A percentile compares a stretch with the other conserved stretches of the same genome.
These are phyloP conservation scores for Muntiacus muntjak DNA, from an alignment of 2,113 vertebrate species.

Conservation along the genomic window DNA sequence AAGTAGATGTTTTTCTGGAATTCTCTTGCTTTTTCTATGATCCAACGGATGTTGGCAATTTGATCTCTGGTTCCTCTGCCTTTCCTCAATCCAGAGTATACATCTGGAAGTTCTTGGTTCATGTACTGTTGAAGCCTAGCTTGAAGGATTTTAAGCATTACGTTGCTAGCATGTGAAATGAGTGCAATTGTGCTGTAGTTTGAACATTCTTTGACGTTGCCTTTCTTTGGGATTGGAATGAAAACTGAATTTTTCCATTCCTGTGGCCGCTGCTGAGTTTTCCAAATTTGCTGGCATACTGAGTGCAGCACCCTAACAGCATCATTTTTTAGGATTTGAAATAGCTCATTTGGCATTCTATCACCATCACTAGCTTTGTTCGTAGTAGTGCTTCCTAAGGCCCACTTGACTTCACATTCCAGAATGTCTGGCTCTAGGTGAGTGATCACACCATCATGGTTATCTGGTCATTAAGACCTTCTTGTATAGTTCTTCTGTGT, in stretches of 20 bases:
- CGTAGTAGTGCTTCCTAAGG: background rate
- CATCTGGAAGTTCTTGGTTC: background rate
- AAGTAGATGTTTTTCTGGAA: background rate
- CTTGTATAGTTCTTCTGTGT: background rate
- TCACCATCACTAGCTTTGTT: background rate
- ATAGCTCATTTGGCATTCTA: background rate
- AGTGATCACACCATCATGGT: background rate
- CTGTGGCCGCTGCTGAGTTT: background rate
- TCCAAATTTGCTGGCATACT: background rate
- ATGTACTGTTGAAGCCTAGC: background rate
- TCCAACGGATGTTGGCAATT: background rate
- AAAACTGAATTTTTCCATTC: background rate
- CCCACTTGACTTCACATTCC: background rate
- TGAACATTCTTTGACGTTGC: background rate
- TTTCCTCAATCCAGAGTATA: background rate
- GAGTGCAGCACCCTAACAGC: background rate
- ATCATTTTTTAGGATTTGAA: background rate
- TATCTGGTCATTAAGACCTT: background rate
- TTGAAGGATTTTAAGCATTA: background rate
- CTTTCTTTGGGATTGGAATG: background rate
- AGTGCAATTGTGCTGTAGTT: background rate
- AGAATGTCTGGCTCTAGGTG: background rate
- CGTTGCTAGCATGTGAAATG: background rate
- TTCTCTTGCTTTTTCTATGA: background rate
- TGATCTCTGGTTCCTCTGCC: background rate